Percentiles rank a stretch among this genome's conserved stretches.
Conservation (phyloP, 2,113 vertebrate species). For the Eleginops maclovinus region DNA sequence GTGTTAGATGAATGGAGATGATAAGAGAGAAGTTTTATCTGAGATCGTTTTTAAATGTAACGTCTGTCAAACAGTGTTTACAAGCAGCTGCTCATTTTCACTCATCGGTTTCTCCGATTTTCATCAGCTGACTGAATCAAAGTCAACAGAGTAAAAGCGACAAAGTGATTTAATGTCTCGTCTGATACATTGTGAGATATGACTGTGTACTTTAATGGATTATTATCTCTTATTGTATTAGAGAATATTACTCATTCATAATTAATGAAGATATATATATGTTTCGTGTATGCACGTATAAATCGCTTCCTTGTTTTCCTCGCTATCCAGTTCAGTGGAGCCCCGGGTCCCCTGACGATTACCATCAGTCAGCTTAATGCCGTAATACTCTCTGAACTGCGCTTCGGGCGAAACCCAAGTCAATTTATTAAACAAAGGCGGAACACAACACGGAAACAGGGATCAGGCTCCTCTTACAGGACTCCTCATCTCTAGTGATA, state of each 20-base stretch:
- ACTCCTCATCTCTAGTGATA: conserved; percentile 52
- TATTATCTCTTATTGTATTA: neutral
- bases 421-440: conserved; percentile 74
- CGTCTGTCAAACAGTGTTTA: conserved; percentile 59
- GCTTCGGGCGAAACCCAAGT: conserved; percentile 73
- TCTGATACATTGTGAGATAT: neutral
- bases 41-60: conserved; percentile 50
- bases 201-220: neutral
- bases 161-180: neutral
- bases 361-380: conserved; percentile 72
- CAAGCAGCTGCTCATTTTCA: conserved; percentile 18
- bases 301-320: conserved; percentile 58
- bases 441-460: conserved; percentile 71
- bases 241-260: neutral
- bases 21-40: conserved; percentile 66
- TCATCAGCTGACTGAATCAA: neutral
- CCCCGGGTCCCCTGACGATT: conserved; percentile 61
- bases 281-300: conserved; percentile 18
- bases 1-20: conserved; percentile 52
- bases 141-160: neutral
- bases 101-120: neutral
- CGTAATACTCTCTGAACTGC: conserved; percentile 57
- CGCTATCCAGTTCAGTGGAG: conserved; percentile 58
- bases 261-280: neutral
- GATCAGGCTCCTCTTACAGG: conserved; percentile 66